Percentiles rank a stretch among this genome's conserved stretches.
These are phyloP conservation scores for Leucozona laternaria DNA, from an alignment of 2,888 invertebrate genomes.

Conservation along the genomic window DNA sequence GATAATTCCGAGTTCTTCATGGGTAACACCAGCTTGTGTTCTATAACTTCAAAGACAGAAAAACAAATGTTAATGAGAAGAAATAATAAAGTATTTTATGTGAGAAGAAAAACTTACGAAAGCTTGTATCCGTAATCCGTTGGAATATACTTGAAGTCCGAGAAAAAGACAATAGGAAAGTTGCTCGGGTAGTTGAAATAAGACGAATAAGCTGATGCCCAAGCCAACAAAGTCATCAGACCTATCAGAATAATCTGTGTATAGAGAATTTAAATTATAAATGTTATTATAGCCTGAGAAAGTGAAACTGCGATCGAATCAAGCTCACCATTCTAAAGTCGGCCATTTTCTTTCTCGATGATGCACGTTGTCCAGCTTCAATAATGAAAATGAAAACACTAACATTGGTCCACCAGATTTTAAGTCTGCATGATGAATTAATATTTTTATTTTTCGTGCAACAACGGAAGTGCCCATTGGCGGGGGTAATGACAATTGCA, in stretches of 20 bases:
- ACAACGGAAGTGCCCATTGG: conserved; percentile 33
- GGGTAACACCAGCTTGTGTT: conserved; percentile 38
- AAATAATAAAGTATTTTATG: not conserved
- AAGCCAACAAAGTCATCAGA: conserved; percentile 23
- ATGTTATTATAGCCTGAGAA: not conserved
- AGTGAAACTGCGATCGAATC: not conserved
- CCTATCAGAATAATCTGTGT: conserved; percentile 46
- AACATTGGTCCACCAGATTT: conserved; percentile 43
- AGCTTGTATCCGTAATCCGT: conserved; percentile 58
- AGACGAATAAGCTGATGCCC: conserved; percentile 17
- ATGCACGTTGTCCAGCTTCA: conserved; percentile 57
- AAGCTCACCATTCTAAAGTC: conserved; percentile 53
- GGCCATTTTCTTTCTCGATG: conserved; percentile 41
- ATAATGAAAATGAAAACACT: conserved; percentile 58
- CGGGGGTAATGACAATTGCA: conserved; percentile 58
- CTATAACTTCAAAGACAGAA: conserved; percentile 37
- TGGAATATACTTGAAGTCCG: conserved; percentile 54
- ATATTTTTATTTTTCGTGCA: conserved; percentile 33
- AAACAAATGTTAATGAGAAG: not conserved
- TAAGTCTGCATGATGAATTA: conserved; percentile 43
- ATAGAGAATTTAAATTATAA: too few relatives aligned
- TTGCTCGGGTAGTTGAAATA: conserved; percentile 41
- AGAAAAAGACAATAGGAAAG: conserved; percentile 43
- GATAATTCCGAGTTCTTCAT: conserved; percentile 43
- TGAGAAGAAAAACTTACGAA: conserved; percentile 39